Percentiles rank a stretch among this genome's conserved stretches.
These are phyloP conservation scores for Phoebastria nigripes DNA, from an alignment of 2,797 vertebrate genomes.

Conservation along the genomic window DNA sequence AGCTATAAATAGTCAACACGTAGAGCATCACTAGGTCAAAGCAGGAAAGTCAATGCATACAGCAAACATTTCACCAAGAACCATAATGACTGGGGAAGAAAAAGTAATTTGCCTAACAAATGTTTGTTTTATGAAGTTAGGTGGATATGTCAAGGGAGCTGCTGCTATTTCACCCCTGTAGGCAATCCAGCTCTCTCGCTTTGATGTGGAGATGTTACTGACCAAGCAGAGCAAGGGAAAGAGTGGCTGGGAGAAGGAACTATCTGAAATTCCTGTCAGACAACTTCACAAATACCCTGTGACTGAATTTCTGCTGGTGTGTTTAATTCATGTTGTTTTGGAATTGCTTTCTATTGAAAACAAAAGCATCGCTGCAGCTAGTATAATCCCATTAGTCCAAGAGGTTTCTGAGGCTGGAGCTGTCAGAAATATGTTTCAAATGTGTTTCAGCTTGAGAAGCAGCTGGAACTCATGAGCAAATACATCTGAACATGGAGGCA, in stretches of 20 bases:
- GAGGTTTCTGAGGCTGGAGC: neutral
- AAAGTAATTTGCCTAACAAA: neutral
- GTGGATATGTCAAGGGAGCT: fast-evolving
- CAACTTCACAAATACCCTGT: neutral
- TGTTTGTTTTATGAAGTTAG: neutral
- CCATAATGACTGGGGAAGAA: neutral
- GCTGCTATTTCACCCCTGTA: neutral
- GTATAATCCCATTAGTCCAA: neutral
- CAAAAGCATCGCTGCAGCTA: neutral
- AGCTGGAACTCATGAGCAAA: neutral
- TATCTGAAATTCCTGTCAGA: neutral
- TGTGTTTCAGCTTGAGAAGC: neutral
- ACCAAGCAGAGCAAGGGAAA: neutral
- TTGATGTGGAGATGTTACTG: neutral
- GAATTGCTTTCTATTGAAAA: neutral
- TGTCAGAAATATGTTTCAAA: neutral
- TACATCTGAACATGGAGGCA: neutral
- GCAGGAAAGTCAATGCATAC: neutral
- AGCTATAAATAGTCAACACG: neutral
- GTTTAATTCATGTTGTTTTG: neutral
- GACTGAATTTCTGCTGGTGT: neutral
- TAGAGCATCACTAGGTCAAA: neutral
- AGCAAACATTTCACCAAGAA: neutral
- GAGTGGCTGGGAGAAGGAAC: neutral
- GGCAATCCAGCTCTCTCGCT: neutral